These are phyloP conservation scores for Caenorhabditis drosophilae DNA, from an alignment of 2,888 invertebrate genomes.

Conservation along the genomic window DNA sequence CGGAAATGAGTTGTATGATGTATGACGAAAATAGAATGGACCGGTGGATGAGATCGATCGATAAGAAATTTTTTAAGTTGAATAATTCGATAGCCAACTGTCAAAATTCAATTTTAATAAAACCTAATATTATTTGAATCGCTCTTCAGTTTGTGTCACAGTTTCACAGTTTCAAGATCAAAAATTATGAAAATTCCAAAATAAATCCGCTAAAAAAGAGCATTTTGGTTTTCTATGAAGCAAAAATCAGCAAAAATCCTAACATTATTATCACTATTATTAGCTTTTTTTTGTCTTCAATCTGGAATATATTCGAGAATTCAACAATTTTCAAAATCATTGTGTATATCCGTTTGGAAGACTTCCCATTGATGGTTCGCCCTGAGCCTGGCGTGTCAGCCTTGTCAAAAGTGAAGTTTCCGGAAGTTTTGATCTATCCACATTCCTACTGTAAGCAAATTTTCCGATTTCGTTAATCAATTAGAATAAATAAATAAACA, in stretches of 20 bases:
- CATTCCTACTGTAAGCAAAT: constrained; percentile 33
- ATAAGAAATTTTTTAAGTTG: constrained; percentile 5
- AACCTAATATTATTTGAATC: too few relatives aligned
- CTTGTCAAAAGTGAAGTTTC: constrained; percentile 32
- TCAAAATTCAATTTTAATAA: too few relatives aligned
- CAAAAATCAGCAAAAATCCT: constrained; percentile 4
- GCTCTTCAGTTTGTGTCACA: too few relatives aligned
- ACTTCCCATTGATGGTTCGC: constrained; percentile 18
- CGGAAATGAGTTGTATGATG: neutral
- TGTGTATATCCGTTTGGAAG: constrained; percentile 42
- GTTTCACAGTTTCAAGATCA: too few relatives aligned
- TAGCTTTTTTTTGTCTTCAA: neutral
- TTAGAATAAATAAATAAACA: neutral
- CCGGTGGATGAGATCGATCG: constrained; percentile 41
- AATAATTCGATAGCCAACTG: too few relatives aligned
- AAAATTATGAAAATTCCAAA: too few relatives aligned
- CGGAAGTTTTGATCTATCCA: constrained; percentile 38
- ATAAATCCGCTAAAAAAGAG: too few relatives aligned
- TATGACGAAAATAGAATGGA: constrained; percentile 33
- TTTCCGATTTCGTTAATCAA: neutral
- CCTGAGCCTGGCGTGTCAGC: constrained; percentile 35
- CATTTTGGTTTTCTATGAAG: too few relatives aligned
- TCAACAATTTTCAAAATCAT: constrained; percentile 5
- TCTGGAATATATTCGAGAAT: too few relatives aligned
- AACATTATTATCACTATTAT: neutral